Conservation (phyloP, 2,888 invertebrate genomes). For the Dryocosmus kuriphilus region DNA sequence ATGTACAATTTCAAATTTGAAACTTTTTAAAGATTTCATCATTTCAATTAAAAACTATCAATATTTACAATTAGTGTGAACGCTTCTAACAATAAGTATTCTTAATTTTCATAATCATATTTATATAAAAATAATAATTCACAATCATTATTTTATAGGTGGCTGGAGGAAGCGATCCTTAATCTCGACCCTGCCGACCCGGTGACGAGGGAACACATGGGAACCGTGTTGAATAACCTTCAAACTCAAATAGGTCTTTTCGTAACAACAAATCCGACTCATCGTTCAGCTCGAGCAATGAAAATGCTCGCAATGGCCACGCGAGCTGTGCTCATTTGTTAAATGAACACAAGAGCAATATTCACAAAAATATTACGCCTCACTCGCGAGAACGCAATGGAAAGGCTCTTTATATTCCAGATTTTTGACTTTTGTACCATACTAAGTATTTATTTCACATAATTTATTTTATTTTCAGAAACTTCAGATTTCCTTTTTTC, state of each 20-base stretch:
- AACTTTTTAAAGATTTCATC: too few relatives aligned
- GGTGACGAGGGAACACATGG: conserved; percentile 90
- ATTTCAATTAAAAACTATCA: too few relatives aligned
- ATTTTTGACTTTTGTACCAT: conserved; percentile 8
- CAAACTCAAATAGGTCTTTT: conserved; percentile 87
- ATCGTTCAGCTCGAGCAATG: conserved; percentile 83
- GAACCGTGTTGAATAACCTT: conserved; percentile 87
- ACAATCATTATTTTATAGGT: conserved; percentile 79
- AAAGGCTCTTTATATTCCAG: conserved; percentile 20
- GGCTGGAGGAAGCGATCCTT: conserved; percentile 91
- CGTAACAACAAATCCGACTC: conserved; percentile 83
- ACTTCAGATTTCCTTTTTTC: conserved; percentile 47
- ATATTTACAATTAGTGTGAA: too few relatives aligned
- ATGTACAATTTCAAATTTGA: too few relatives aligned
- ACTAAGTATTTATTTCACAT: conserved; percentile 45
- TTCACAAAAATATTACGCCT: not conserved
- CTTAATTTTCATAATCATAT: too few relatives aligned
- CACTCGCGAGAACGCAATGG: conserved; percentile 26
- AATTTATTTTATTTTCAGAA: conserved; percentile 40
- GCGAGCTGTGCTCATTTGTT: conserved; percentile 78
- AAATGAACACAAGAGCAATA: conserved; percentile 57
- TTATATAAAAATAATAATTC: too few relatives aligned
- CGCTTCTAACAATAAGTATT: too few relatives aligned
- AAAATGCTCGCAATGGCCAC: conserved; percentile 87
- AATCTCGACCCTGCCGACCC: conserved; percentile 88